Evolutionary conservation across 2,888 invertebrate species (phyloP), one percentile per base, ranked within the genome.

Genomic region (Cryptophagus acutangulus): DNA sequence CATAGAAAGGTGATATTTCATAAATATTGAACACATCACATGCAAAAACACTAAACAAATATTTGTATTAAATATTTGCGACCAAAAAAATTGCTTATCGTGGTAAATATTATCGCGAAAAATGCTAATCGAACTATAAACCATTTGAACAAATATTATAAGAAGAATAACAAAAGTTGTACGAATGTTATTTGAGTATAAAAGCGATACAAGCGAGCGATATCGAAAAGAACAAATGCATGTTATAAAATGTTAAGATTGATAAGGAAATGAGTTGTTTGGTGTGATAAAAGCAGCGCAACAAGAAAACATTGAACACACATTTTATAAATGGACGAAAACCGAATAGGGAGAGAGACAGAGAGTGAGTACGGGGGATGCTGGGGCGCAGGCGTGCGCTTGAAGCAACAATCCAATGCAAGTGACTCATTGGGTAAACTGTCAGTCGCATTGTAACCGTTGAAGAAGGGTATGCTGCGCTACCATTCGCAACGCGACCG

Each of bases 391-490:
- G n/a, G 41, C 51, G 54, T 56, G 55, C 54, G 45, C 41, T 50
- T 51, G 49, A 34, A 60, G 36, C 55, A 55, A 65, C 58, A 60
- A 53, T 52, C 58, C 46, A 48, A 44, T 17, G n/a, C 35, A 29
- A 36, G 54, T 55, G 58, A 56, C 40, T 57, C 56, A 53, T 40
- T 31, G 13, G n/a, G 26, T 26, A 26, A 26, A 42, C 38, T 49
- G 54, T 45, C 60, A 59, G 57, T 60, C 58, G 57, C 52, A 57
- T 55, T 52, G 54, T 46, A 54, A 49, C n/a, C 57, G 42, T 41
- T 45, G 45, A 31, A 45, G 51, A 52, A 36, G 55, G 58, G 57
- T 54, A 51, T 49, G n/a, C n/a, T n/a, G 48, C 55, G 40, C 36
- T 48, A 52, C 51, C 48, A 50, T 45, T 48, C 40, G 45, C 46